Evolutionary conservation across 35 echinoderm and acorn worm genomes (phyloP).

Genomic region (Apostichopus parvimensis): DNA sequence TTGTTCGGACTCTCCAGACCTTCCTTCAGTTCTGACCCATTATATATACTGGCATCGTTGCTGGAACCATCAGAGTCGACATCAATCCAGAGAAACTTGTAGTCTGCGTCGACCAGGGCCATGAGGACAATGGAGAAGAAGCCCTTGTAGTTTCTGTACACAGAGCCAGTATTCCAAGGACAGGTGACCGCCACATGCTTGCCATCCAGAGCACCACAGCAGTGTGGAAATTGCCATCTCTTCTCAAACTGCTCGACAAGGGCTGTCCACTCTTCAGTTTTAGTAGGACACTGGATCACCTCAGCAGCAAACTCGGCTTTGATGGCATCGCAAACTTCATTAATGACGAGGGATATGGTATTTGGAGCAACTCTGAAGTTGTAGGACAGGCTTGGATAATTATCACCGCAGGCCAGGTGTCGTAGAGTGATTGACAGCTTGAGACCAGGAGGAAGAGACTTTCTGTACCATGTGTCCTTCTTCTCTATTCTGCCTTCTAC

Average conservation of each 20-base stretch:
- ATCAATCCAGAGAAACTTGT: constrained; percentile 33
- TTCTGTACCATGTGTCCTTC: neutral
- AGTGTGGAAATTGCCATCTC: constrained; percentile 81
- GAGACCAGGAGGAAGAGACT: constrained; percentile 46
- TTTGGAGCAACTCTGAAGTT: constrained; percentile 55
- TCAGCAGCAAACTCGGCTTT: constrained; percentile 61
- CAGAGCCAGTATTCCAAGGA: constrained; percentile 60
- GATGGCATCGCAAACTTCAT: constrained; percentile 48
- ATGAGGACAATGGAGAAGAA: constrained; percentile 65
- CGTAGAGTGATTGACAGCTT: constrained; percentile 56
- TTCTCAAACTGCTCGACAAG: constrained; percentile 41
- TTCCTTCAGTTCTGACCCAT: neutral
- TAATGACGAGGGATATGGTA: constrained; percentile 25
- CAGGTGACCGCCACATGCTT: constrained; percentile 61
- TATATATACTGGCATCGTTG: constrained; percentile 6
- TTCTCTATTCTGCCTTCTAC: neutral
- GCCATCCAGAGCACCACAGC: constrained; percentile 60
- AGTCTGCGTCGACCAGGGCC: constrained; percentile 45
- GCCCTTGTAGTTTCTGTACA: constrained; percentile 68
- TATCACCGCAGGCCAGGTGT: constrained; percentile 56
- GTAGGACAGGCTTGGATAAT: constrained; percentile 48
- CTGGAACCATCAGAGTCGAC: constrained; percentile 14
- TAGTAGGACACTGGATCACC: constrained; percentile 50
- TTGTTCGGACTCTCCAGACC: neutral
- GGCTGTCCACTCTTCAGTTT: neutral